These are phyloP conservation scores for Agriotes lineatus DNA, from an alignment of 2,888 invertebrate species.

Conservation along the genomic window DNA sequence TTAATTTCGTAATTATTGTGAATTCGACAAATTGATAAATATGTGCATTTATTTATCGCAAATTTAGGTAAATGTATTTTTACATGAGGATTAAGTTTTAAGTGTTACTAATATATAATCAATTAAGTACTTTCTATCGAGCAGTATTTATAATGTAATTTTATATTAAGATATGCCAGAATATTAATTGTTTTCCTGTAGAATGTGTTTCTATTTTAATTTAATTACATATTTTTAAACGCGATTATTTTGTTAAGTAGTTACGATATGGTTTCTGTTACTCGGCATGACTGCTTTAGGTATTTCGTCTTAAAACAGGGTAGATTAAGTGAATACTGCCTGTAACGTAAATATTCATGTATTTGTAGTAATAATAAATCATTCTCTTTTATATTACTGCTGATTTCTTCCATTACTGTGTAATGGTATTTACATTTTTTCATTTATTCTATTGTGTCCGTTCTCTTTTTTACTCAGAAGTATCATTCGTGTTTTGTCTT, in stretches of 20 bases:
- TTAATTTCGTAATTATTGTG: neutral
- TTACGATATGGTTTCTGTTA: neutral
- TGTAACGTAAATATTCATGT: conserved; percentile 52
- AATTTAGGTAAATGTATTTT: conserved; percentile 32
- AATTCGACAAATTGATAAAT: conserved; percentile 11
- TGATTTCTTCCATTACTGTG: no score
- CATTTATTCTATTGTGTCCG: no score
- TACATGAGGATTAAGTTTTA: conserved; percentile 23
- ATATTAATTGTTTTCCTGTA: no score
- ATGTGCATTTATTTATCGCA: conserved; percentile 35
- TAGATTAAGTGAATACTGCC: conserved; percentile 55
- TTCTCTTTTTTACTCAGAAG: no score
- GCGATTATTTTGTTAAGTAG: neutral
- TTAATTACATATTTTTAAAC: neutral
- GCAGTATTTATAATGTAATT: neutral
- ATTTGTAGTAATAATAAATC: conserved; percentile 51
- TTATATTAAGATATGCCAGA: no score
- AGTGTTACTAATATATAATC: conserved; percentile 2
- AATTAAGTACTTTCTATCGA: neutral
- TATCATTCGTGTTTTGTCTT: no score
- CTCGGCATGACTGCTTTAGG: conserved; percentile 25
- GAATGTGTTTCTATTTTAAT: neutral
- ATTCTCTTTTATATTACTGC: conserved; percentile 15
- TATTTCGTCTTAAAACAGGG: conserved; percentile 50
- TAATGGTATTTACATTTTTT: no score